phyloP scores from a whole-genome alignment of 2,888 invertebrate species.

The Mellilla xanthometata region DNA sequence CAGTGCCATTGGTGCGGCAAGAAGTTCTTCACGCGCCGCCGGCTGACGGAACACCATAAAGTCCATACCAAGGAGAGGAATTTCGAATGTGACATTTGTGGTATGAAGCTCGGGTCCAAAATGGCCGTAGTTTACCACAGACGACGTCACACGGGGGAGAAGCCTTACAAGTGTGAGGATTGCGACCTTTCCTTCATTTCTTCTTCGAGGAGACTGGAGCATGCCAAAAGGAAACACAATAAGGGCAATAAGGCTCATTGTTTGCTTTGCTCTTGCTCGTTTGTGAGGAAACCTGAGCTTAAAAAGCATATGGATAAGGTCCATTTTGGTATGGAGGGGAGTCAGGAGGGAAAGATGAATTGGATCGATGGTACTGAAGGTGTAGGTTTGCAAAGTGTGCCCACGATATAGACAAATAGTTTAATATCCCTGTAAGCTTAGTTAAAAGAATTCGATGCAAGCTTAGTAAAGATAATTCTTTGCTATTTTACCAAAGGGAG shows the following conservation, averaged over 20 bases:
- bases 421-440: no score
- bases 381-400: no score
- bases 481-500: no score
- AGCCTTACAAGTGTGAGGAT: slow-evolving; percentile 67
- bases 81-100: slow-evolving; percentile 78
- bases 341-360: not conserved
- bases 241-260: slow-evolving; percentile 57
- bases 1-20: slow-evolving; percentile 78
- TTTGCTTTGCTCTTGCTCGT: slow-evolving; percentile 49
- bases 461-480: no score
- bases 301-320: slow-evolving; percentile 57
- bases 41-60: slow-evolving; percentile 75
- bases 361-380: no score
- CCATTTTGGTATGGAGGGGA: slow-evolving; percentile 34
- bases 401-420: no score
- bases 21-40: slow-evolving; percentile 74
- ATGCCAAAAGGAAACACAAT: slow-evolving; percentile 67
- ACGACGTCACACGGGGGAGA: slow-evolving; percentile 71
- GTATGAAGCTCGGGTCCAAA: slow-evolving; percentile 67
- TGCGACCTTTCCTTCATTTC: slow-evolving; percentile 71
- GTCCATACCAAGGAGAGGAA: slow-evolving; percentile 79
- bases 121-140: slow-evolving; percentile 75
- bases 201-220: slow-evolving; percentile 65
- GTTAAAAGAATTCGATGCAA: no score
- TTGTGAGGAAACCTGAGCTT: slow-evolving; percentile 58